Evolutionary conservation across 2,113 vertebrate species (phyloP).

Genomic region (Campylorhamphus procurvoides): DNA sequence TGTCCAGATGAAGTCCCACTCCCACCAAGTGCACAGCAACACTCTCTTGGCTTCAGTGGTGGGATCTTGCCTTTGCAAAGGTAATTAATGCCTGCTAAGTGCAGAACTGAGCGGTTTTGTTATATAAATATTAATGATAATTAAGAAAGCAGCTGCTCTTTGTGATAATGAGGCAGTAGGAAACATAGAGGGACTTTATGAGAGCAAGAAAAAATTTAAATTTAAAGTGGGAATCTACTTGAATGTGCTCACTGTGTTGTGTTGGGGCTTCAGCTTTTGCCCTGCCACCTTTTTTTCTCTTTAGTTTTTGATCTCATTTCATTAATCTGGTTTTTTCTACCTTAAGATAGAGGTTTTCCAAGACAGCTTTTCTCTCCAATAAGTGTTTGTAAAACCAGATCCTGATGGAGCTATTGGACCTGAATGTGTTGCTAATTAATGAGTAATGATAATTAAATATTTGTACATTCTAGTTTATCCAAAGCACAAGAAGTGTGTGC

Average conservation of each 20-base stretch:
- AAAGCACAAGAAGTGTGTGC: background rate
- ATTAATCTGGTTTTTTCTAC: background rate
- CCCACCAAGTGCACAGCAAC: background rate
- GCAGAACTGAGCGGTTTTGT: background rate
- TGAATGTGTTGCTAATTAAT: background rate
- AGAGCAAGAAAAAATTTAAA: background rate
- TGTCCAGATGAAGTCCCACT: background rate
- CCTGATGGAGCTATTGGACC: background rate
- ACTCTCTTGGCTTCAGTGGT: rapidly evolving
- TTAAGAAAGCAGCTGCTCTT: background rate
- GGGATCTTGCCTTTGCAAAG: background rate
- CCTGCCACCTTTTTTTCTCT: background rate
- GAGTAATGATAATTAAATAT: background rate
- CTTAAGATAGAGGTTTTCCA: background rate
- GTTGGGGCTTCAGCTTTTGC: background rate
- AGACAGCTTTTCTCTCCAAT: background rate
- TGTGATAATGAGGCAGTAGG: background rate
- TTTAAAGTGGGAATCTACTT: background rate
- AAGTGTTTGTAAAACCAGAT: background rate
- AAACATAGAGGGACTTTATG: background rate
- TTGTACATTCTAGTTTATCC: background rate
- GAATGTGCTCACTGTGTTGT: background rate
- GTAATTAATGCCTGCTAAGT: background rate
- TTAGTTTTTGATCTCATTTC: background rate
- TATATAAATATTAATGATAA: background rate